Percentiles rank a stretch among this genome's conserved stretches.
These are phyloP conservation scores for Emmelina monodactyla DNA, from an alignment of 2,888 invertebrate species.

Conservation along the genomic window DNA sequence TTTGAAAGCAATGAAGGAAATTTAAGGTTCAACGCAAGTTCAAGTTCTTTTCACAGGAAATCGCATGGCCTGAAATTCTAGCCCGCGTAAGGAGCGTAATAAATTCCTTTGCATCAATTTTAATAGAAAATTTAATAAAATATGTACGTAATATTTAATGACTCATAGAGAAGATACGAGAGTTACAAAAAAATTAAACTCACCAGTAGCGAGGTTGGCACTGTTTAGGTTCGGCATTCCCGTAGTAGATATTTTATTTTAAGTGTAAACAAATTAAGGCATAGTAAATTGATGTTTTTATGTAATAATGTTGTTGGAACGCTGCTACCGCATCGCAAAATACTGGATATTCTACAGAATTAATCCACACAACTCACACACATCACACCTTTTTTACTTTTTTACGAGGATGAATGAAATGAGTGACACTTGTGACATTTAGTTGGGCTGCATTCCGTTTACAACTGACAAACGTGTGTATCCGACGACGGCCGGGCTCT, in stretches of 20 bases:
- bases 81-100: slow-evolving; percentile 1
- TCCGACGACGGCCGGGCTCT: too few relatives aligned
- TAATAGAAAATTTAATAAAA: neutral
- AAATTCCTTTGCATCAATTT: neutral
- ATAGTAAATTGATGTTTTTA: slow-evolving; percentile 42
- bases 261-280: slow-evolving; percentile 50
- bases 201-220: slow-evolving; percentile 52
- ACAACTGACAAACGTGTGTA: too few relatives aligned
- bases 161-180: too few relatives aligned
- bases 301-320: slow-evolving; percentile 25
- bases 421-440: too few relatives aligned
- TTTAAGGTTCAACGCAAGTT: too few relatives aligned
- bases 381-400: slow-evolving; percentile 32
- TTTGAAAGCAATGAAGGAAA: too few relatives aligned
- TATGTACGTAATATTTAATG: neutral
- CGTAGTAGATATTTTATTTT: slow-evolving; percentile 33
- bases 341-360: slow-evolving; percentile 20
- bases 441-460: too few relatives aligned
- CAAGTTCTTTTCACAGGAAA: too few relatives aligned
- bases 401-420: neutral
- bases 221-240: slow-evolving; percentile 58
- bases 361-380: slow-evolving; percentile 33
- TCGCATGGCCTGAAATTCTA: slow-evolving; percentile 2
- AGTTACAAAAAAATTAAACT: slow-evolving; percentile 33
- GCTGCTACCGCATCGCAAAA: slow-evolving; percentile 55